A percentile compares a stretch with the other conserved stretches of the same genome.
Conservation (phyloP, 2,797 vertebrate species). For the Chiloscyllium punctatum region DNA sequence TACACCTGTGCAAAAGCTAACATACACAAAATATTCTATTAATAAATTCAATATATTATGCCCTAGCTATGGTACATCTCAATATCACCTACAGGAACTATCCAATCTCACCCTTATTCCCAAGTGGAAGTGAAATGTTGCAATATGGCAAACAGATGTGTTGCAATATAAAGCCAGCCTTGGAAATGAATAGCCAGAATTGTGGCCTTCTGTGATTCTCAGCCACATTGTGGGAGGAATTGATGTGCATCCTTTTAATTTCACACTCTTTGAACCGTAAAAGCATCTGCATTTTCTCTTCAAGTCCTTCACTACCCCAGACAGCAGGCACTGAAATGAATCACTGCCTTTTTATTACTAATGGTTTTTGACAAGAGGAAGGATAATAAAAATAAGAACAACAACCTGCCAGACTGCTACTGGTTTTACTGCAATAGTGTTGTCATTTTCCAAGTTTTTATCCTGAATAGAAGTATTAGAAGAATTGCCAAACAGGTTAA, state of each 20-base stretch:
- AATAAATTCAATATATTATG: slow-evolving; percentile 21
- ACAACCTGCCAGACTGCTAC: slow-evolving; percentile 14
- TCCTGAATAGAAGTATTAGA: neutral
- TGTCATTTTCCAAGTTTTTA: slow-evolving; percentile 1
- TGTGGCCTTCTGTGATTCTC: slow-evolving; percentile 7
- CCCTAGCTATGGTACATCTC: neutral
- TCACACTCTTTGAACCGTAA: slow-evolving; percentile 37
- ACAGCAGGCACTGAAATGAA: slow-evolving; percentile 34
- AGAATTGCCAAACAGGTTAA: neutral
- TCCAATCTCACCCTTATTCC: neutral
- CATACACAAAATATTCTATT: neutral
- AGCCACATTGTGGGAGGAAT: neutral
- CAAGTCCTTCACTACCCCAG: neutral
- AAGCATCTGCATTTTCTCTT: slow-evolving; percentile 36
- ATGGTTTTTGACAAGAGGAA: neutral
- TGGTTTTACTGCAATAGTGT: slow-evolving; percentile 16
- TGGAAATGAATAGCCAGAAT: neutral
- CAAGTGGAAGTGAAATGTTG: neutral
- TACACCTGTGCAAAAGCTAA: slow-evolving; percentile 4
- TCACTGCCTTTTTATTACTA: slow-evolving; percentile 32
- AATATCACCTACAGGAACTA: neutral
- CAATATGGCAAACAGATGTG: neutral
- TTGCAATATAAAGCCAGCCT: neutral
- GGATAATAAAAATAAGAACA: slow-evolving; percentile 25
- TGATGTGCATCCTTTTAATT: slow-evolving; percentile 35